Conservation (phyloP, 2,113 vertebrate species). For the Trogon melanurus region DNA sequence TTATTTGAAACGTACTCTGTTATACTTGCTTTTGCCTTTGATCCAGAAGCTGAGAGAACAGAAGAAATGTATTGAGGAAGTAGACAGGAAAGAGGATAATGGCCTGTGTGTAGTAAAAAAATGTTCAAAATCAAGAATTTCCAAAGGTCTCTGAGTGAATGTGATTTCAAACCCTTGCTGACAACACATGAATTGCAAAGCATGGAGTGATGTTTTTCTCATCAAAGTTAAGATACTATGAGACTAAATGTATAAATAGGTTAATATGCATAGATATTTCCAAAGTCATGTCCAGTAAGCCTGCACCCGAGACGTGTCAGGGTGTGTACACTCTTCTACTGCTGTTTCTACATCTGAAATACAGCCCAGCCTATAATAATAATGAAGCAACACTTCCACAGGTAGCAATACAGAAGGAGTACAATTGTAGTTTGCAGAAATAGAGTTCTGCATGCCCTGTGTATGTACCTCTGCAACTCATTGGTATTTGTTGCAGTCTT, state of each 20-base stretch:
- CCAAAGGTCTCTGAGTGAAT: not conserved
- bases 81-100: not conserved
- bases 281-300: not conserved
- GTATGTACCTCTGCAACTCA: not conserved
- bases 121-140: not conserved
- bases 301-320: not conserved
- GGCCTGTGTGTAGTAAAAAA: not conserved
- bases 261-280: not conserved
- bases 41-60: not conserved
- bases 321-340: rapidly evolving
- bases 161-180: not conserved
- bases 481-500: not conserved
- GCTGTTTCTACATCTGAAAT: not conserved
- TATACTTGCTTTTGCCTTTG: not conserved
- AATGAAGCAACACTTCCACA: not conserved
- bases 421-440: not conserved
- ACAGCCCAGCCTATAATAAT: too few relatives aligned
- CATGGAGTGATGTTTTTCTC: not conserved
- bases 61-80: not conserved
- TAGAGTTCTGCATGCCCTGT: not conserved
- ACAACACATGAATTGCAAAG: not conserved
- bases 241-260: not conserved
- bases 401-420: not conserved
- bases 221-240: not conserved
- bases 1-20: not conserved